Evolutionary conservation across 2,797 vertebrate genomes (phyloP).

Genomic region (Orientallactaga sibirica): DNA sequence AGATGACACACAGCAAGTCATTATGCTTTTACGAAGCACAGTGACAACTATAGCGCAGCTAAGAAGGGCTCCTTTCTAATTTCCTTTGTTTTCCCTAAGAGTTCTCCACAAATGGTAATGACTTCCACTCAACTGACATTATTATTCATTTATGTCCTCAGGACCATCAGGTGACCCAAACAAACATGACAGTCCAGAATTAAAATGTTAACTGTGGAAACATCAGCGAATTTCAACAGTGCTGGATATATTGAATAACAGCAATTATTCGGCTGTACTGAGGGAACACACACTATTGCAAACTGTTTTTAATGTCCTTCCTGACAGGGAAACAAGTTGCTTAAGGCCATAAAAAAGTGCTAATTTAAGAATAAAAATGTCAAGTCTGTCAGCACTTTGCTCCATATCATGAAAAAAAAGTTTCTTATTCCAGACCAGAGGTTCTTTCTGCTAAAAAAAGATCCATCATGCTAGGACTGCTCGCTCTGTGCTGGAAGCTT

Average conservation of each 20-base stretch:
- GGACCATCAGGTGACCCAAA: conserved; percentile 10
- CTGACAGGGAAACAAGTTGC: conserved; percentile 44
- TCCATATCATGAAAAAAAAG: background rate
- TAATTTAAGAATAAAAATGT: conserved; percentile 55
- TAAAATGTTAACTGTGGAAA: conserved; percentile 53
- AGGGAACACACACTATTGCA: background rate
- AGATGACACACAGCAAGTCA: conserved; percentile 34
- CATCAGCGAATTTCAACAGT: conserved; percentile 32
- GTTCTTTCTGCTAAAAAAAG: conserved; percentile 22
- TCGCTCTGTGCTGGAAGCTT: background rate
- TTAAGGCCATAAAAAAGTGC: conserved; percentile 49
- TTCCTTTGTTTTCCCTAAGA: conserved; percentile 16
- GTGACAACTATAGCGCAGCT: background rate
- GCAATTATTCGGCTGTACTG: background rate
- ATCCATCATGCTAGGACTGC: background rate
- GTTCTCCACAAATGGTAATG: background rate
- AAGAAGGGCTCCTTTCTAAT: conserved; percentile 24
- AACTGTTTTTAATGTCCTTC: conserved; percentile 40
- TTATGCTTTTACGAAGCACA: conserved; percentile 37
- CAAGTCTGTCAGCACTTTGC: conserved; percentile 28
- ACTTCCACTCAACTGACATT: conserved; percentile 30
- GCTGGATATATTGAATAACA: conserved; percentile 37
- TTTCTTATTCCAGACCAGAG: conserved; percentile 27
- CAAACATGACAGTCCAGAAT: conserved; percentile 44
- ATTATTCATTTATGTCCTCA: conserved; percentile 49